Conservation (phyloP, 2,797 vertebrate species). For the Vespertilio murinus region DNA sequence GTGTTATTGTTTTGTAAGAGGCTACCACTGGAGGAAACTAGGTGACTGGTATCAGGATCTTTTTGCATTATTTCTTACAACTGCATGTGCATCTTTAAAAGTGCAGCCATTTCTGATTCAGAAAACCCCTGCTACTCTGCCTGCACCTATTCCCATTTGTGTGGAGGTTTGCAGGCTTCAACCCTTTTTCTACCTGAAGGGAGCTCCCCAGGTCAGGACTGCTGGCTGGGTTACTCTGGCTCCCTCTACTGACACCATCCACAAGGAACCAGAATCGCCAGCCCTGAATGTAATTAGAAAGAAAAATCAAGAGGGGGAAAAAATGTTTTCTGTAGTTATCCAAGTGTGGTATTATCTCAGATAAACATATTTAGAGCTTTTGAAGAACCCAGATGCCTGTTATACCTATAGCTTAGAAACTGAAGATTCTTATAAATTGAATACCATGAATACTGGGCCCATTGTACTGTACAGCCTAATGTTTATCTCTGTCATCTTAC, state of each 20-base stretch:
- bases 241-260: constrained; percentile 61
- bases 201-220: background rate
- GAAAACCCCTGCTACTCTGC: background rate
- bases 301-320: background rate
- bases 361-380: background rate
- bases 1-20: background rate
- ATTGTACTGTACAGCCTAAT: background rate
- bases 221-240: constrained; percentile 49
- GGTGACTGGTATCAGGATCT: background rate
- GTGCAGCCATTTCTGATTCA: background rate
- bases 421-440: background rate
- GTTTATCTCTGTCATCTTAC: background rate
- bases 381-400: background rate
- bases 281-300: background rate
- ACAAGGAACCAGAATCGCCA: background rate
- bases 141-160: background rate
- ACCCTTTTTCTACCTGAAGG: background rate
- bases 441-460: background rate
- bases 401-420: background rate
- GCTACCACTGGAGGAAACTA: background rate
- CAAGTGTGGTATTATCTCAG: background rate
- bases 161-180: background rate
- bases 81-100: background rate
- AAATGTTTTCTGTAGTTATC: background rate
- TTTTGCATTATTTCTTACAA: background rate